Conservation (phyloP, 2,113 vertebrate species). For the Onychorhynchus coronatus region DNA sequence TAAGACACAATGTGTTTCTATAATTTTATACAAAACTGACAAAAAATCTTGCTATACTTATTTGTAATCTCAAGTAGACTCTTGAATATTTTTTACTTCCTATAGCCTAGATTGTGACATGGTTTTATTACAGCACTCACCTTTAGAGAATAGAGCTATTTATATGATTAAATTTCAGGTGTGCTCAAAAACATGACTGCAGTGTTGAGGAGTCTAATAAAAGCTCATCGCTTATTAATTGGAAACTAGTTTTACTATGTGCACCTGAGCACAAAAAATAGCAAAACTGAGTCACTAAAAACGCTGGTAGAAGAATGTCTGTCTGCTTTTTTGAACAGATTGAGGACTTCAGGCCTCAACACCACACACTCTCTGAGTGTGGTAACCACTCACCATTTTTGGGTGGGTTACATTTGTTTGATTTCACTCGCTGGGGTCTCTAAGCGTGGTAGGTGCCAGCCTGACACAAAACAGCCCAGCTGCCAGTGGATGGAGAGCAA, state of each 20-base stretch:
- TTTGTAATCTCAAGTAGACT: background rate
- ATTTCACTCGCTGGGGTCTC: background rate
- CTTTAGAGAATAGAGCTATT: background rate
- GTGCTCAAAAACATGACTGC: background rate
- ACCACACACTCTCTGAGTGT: background rate
- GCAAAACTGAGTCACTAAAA: background rate
- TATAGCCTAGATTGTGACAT: background rate
- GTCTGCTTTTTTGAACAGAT: background rate
- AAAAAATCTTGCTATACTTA: background rate
- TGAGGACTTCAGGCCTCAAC: background rate
- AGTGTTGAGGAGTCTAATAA: background rate
- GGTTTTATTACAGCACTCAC: background rate
- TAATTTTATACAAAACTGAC: background rate
- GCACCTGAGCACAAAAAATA: background rate
- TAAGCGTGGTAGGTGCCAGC: background rate
- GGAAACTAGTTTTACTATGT: background rate
- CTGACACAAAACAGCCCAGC: background rate
- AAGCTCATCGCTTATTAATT: constrained; percentile 28
- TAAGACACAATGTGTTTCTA: background rate
- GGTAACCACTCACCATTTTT: background rate
- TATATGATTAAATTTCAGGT: constrained; percentile 9
- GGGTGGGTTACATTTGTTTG: background rate
- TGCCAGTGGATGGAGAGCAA: background rate
- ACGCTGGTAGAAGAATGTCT: background rate
- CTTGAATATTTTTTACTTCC: background rate